These are phyloP conservation scores for Drosophila repletoides DNA, from an alignment of 1,140 invertebrate species.

Conservation along the genomic window DNA sequence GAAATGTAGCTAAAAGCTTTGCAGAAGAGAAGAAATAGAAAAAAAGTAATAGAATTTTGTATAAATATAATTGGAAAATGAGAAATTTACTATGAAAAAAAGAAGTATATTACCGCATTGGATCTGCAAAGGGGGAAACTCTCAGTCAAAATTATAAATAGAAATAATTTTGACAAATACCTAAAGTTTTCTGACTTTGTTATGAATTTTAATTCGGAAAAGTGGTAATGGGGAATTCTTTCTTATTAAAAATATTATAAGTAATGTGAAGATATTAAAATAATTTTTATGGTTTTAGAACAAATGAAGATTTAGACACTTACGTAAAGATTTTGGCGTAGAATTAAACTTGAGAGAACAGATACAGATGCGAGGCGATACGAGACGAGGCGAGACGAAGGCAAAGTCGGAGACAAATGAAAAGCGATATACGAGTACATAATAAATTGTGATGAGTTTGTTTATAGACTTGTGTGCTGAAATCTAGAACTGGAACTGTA, in stretches of 20 bases:
- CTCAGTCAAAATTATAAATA: too few relatives aligned
- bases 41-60: too few relatives aligned
- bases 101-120: too few relatives aligned
- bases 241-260: not conserved
- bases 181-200: too few relatives aligned
- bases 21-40: too few relatives aligned
- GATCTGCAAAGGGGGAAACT: too few relatives aligned
- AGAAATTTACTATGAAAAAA: too few relatives aligned
- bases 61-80: too few relatives aligned
- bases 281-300: not conserved
- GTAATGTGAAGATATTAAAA: not conserved
- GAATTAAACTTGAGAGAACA: constrained; percentile 24
- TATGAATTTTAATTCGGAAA: too few relatives aligned
- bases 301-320: constrained; percentile 22
- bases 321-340: constrained; percentile 29
- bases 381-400: constrained; percentile 19
- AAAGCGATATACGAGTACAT: constrained; percentile 9
- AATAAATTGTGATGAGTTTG: constrained; percentile 7
- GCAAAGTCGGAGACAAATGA: constrained; percentile 21
- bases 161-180: too few relatives aligned
- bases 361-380: constrained; percentile 20
- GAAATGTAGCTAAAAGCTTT: too few relatives aligned
- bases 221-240: too few relatives aligned
- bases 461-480: not conserved
- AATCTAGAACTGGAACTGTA: not conserved